phyloP scores from a whole-genome alignment of 2,797 vertebrate genomes.

The Remorina albescens region DNA sequence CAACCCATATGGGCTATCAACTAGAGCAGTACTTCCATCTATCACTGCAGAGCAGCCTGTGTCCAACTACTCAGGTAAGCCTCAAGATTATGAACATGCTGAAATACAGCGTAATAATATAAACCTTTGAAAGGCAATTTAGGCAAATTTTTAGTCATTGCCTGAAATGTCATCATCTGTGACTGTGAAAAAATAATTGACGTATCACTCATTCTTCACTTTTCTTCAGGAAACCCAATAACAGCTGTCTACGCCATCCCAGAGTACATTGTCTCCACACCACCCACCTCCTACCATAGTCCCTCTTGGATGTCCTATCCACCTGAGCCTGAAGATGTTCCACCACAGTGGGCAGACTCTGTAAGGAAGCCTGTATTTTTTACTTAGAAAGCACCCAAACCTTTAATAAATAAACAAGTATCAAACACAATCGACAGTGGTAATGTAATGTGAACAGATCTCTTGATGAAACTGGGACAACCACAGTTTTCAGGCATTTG shows the following conservation, averaged over 20 bases:
- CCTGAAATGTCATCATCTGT: neutral
- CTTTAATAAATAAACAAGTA: neutral
- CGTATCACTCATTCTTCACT: slow-evolving; percentile 3
- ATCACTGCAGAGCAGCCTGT: slow-evolving; percentile 89
- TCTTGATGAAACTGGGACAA: slow-evolving; percentile 1
- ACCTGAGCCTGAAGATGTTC: slow-evolving; percentile 91
- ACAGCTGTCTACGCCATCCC: slow-evolving; percentile 98
- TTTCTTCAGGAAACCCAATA: slow-evolving; percentile 91
- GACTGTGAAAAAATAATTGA: neutral
- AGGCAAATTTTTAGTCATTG: neutral
- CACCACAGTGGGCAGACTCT: slow-evolving; percentile 95
- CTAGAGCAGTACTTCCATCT: slow-evolving; percentile 88
- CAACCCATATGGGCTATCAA: slow-evolving; percentile 84
- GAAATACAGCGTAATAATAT: neutral
- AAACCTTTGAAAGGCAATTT: neutral
- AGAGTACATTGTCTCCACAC: slow-evolving; percentile 94
- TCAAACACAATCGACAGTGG: neutral
- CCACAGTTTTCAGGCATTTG: neutral
- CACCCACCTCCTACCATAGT: slow-evolving; percentile 93
- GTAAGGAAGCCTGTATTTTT: slow-evolving; percentile 83
- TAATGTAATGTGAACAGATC: neutral
- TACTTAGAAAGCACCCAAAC: neutral
- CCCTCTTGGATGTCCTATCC: slow-evolving; percentile 98
- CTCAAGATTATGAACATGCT: too few species aligned
- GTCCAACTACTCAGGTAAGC: slow-evolving; percentile 95